Evolutionary conservation across 2,797 vertebrate genomes (phyloP).

Genomic region (Apogon talboti): DNA sequence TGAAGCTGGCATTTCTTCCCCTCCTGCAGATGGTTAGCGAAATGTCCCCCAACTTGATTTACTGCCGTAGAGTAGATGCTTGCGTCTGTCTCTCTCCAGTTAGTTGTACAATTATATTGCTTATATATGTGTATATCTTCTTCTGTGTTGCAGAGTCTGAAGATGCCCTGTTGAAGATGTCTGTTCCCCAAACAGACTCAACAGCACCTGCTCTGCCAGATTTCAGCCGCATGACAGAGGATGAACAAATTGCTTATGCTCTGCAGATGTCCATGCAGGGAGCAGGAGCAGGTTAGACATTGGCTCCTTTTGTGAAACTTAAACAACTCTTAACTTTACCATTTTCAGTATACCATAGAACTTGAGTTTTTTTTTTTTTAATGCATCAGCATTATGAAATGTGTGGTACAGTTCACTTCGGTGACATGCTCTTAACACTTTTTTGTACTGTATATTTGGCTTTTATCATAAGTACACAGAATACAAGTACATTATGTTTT

Average conservation of each 20-base stretch:
- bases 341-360: slow-evolving; percentile 14
- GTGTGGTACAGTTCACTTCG: background rate
- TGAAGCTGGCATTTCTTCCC: slow-evolving; percentile 86
- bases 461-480: too few species aligned
- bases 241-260: slow-evolving; percentile 97
- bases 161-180: slow-evolving; percentile 94
- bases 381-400: background rate
- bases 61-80: background rate
- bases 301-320: background rate
- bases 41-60: slow-evolving; percentile 3
- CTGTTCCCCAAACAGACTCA: slow-evolving; percentile 87
- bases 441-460: background rate
- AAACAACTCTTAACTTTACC: slow-evolving; percentile 26
- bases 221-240: slow-evolving; percentile 96
- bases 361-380: slow-evolving; percentile 21
- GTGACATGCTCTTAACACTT: background rate
- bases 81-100: slow-evolving; percentile 3
- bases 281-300: slow-evolving; percentile 78
- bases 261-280: slow-evolving; percentile 95
- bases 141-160: slow-evolving; percentile 87
- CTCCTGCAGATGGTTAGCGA: slow-evolving; percentile 86
- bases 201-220: slow-evolving; percentile 89
- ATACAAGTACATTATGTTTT: too few species aligned
- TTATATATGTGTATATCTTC: background rate
- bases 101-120: too few species aligned